Base-by-base conservation (phyloP, 1,140 invertebrate species). In the Drosophila cardini region DNA sequence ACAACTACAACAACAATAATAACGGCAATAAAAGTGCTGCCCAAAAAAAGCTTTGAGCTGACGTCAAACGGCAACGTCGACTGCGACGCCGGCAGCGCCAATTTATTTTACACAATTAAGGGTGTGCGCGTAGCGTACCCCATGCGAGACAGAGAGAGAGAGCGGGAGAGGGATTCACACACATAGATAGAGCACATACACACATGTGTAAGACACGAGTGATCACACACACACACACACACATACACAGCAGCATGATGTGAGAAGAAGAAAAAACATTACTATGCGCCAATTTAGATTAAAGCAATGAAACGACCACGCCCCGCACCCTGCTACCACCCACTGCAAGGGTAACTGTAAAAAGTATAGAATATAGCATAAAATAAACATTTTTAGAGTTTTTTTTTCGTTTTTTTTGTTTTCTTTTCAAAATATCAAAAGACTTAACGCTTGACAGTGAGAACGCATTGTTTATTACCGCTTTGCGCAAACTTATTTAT, bases 91-190 rank as follows among this genome's bases (percentile, higher is more conserved):
- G 57, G 67, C 84, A 89, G 72, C 67, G 77, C 80, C 84, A 87
- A 87, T 87, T 89, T 87, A 87, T 87, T 87, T 87, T 87, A 87
- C 84, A 87, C 85, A 87, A 87, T 87, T 87, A 87, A 87, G 84
- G 84, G 84, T 87, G 84, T 87, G 84, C 70, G 75, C 80, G 71
- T 75, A 68, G 16, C 71, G 69, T 68, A 63, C 38, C 46, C 40
- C 30, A 67, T 13, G 53, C 53, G 42, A 38, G 53, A 68, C 45
- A 58, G 58, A 56, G 10, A 40, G 13, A 8, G 63, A 60, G 36
- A 60, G 50, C 34, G 15, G 55, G 42, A 38, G 26, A 62, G 56
- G 15, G 32, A 58, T 32, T 34, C 48, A 48, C 32, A 52, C 56
- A 60, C 18, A 45, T n/a, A 52, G 13, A 48, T 64, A 30, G 13